Base-by-base conservation (phyloP, 2,113 vertebrate species). In the Sturnira hondurensis region DNA sequence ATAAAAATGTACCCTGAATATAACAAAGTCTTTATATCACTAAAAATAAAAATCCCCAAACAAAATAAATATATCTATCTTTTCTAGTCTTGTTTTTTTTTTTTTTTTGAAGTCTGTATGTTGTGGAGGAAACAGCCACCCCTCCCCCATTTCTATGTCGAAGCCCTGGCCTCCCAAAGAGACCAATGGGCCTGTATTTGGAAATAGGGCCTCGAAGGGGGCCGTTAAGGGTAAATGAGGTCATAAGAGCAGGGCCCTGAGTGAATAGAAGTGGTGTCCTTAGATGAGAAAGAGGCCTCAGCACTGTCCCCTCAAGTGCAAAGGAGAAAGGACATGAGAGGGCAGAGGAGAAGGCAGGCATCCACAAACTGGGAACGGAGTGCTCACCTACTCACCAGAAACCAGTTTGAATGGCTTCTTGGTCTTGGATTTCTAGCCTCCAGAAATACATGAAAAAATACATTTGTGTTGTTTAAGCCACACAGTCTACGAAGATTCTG, bases 301-400 rank as follows among this genome's bases (percentile, higher is more conserved):
- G 2, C 2, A 1, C 4, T 1, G 14, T 81, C 4, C 70, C 1
- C 28, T 8, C 2, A 7, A 1, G 26, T 0, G 28, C 11, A 38
- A 3, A 22, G 7, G 76, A 47, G 6, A 65, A 43, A 45, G 19
- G 24, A 7, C 24, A 9, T 13, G 41, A 4, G 17, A 45, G 36
- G 38, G 36, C 33, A n/a, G 5, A 20, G 10, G 9, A 4, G 56
- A 89, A 74, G n/a, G 28, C 41, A 61, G 74, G 19, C 5, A 2
- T 71, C 47, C 24, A 1, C 52, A 78, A 14, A 45, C 17, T 4
- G 70, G 54, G 36, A 74, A 88, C 17, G 56, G 41, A 73, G 26
- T 2, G 22, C 7, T 71, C 31, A 5, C 6, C 17, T 2, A 19
- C 7, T 58, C 31, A 5, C 6, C 14, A 43, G 41, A 86, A 19